Evolutionary conservation across 1,140 invertebrate species (phyloP).

Genomic region (Luehdorfia chinensis): DNA sequence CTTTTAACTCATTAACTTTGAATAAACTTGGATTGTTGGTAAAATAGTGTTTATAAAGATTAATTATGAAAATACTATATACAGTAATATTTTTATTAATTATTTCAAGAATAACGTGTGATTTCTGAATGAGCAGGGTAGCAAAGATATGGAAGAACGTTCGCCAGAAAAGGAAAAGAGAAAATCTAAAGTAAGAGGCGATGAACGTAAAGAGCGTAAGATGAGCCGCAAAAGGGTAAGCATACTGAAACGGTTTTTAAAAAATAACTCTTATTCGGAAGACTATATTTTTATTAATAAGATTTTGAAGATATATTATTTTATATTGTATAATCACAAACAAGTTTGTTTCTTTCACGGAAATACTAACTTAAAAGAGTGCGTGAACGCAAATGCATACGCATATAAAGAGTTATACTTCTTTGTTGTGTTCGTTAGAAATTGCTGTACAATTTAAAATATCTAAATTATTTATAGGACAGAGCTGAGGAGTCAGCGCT

Average conservation of each 20-base stretch:
- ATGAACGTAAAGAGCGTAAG: constrained; percentile 86
- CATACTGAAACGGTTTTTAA: constrained; percentile 19
- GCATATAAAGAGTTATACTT: no score
- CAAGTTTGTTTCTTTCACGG: no score
- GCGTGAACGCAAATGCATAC: no score
- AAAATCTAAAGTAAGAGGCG: constrained; percentile 82
- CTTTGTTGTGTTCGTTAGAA: no score
- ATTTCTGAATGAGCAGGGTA: constrained; percentile 72
- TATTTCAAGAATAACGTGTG: constrained; percentile 28
- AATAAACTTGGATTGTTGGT: constrained; percentile 1
- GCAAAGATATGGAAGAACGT: constrained; percentile 78
- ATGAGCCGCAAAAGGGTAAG: constrained; percentile 84
- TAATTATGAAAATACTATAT: constrained; percentile 1
- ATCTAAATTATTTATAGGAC: no score
- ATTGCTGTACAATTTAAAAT: no score
- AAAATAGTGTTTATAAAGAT: not conserved
- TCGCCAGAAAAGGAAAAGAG: constrained; percentile 82
- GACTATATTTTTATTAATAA: constrained; percentile 15
- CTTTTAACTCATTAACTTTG: constrained; percentile 35
- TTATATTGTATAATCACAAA: no score
- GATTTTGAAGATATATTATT: no score
- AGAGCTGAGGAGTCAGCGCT: constrained; percentile 81
- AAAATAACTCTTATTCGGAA: no score
- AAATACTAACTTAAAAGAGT: no score
- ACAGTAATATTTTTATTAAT: constrained; percentile 12